Percentiles rank a stretch among this genome's conserved stretches.
Conservation (phyloP, 2,888 invertebrate genomes). For the Eretmocerus hayati region DNA sequence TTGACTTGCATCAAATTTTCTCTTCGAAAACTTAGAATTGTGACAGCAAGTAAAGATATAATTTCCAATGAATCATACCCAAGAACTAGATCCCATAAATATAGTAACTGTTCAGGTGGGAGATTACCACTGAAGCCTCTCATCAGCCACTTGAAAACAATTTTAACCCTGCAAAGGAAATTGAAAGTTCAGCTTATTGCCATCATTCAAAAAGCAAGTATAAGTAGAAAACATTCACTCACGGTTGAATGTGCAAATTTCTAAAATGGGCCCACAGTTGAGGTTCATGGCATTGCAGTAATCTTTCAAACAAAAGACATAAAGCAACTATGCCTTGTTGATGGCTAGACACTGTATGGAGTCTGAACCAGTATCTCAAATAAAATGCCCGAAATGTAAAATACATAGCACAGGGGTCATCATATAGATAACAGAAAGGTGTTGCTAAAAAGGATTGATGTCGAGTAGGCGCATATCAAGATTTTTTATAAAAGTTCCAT, state of each 20-base stretch:
- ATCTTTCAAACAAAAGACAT: slow-evolving; percentile 80
- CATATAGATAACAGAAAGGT: slow-evolving; percentile 89
- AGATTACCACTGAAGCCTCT: slow-evolving; percentile 92
- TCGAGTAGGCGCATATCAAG: slow-evolving; percentile 1
- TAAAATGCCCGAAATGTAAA: slow-evolving; percentile 89
- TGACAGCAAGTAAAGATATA: slow-evolving; percentile 75
- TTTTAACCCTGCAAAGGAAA: slow-evolving; percentile 60
- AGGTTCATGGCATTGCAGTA: slow-evolving; percentile 86
- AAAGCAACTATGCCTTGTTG: slow-evolving; percentile 87
- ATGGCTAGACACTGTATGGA: slow-evolving; percentile 88
- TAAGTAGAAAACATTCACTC: slow-evolving; percentile 46
- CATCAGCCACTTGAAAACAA: slow-evolving; percentile 96
- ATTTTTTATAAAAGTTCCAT: slow-evolving; percentile 4
- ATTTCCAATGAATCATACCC: slow-evolving; percentile 90
- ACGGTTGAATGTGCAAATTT: slow-evolving; percentile 86
- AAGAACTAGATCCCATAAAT: slow-evolving; percentile 87
- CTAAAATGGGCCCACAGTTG: slow-evolving; percentile 86
- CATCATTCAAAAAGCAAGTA: too few species aligned
- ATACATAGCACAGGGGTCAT: slow-evolving; percentile 80
- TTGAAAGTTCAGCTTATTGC: background rate
- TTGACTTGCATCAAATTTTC: slow-evolving; percentile 73
- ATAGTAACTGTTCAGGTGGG: slow-evolving; percentile 83
- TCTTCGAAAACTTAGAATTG: slow-evolving; percentile 78
- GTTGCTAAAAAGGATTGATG: slow-evolving; percentile 61
- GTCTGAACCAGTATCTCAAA: slow-evolving; percentile 81